These are phyloP conservation scores for Sebastes kiyomatsui DNA, from an alignment of 2,797 vertebrate genomes.

Conservation along the genomic window DNA sequence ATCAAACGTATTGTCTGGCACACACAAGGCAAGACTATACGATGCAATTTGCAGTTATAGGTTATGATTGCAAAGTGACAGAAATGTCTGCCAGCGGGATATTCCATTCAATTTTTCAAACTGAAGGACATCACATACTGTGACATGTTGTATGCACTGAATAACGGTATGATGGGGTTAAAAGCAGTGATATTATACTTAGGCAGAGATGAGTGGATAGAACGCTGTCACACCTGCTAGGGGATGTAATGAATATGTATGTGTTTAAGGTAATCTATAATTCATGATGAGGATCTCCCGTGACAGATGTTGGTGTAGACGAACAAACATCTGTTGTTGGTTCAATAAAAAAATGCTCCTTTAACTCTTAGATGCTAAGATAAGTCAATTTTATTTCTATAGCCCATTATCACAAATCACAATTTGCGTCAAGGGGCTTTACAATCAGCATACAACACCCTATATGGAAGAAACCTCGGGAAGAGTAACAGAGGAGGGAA, in stretches of 20 bases:
- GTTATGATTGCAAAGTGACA: background rate
- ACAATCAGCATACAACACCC: background rate
- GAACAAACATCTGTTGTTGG: conserved; percentile 3
- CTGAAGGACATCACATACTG: background rate
- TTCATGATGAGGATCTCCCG: background rate
- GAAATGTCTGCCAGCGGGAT: conserved; percentile 19
- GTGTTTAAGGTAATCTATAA: background rate
- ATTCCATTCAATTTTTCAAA: background rate
- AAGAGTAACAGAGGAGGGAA: background rate
- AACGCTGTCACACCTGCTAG: background rate
- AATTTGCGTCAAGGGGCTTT: background rate
- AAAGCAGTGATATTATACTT: background rate
- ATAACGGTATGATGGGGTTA: background rate
- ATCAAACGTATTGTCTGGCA: conserved; percentile 5
- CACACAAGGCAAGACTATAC: background rate
- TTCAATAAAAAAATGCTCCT: background rate
- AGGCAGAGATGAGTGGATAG: background rate
- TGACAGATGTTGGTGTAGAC: conserved; percentile 1
- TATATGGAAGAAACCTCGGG: background rate
- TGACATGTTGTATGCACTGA: background rate
- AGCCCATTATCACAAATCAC: background rate
- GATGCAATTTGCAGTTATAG: conserved; percentile 20
- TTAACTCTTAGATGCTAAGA: background rate
- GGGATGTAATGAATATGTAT: background rate
- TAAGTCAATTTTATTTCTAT: background rate